Percentiles rank a stretch among this genome's conserved stretches.
phyloP scores from a whole-genome alignment of 2,888 invertebrate species.

The Galerucella pusilla region DNA sequence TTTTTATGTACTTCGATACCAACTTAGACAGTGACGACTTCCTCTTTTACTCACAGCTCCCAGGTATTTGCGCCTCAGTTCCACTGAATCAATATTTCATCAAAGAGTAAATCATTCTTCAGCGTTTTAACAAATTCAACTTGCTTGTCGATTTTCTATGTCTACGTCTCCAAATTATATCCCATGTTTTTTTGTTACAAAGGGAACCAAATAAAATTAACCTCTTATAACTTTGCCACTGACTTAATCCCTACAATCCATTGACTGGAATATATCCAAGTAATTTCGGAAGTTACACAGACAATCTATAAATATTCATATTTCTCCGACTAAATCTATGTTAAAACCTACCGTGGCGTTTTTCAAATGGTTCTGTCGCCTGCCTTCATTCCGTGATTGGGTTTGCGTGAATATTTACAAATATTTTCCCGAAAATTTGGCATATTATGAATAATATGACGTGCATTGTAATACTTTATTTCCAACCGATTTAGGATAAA shows the following conservation, averaged over 20 bases:
- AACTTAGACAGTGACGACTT: too few species aligned
- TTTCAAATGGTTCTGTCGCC: slow-evolving; percentile 16
- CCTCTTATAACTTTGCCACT: not conserved
- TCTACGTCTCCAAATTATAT: too few species aligned
- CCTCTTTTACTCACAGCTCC: too few species aligned
- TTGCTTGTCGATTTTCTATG: too few species aligned
- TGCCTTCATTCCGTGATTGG: slow-evolving; percentile 23
- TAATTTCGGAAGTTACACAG: not conserved
- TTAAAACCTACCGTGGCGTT: slow-evolving; percentile 20
- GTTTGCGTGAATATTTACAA: slow-evolving; percentile 33
- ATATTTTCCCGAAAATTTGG: slow-evolving; percentile 28
- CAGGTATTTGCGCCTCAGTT: too few species aligned
- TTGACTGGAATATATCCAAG: not conserved
- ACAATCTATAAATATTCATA: slow-evolving; percentile 21
- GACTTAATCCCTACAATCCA: not conserved
- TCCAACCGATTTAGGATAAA: slow-evolving; percentile 26
- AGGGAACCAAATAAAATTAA: too few species aligned
- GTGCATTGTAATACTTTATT: slow-evolving; percentile 31
- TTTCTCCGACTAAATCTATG: slow-evolving; percentile 7
- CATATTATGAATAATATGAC: slow-evolving; percentile 33
- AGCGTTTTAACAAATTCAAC: too few species aligned
- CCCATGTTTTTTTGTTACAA: too few species aligned
- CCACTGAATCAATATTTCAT: too few species aligned
- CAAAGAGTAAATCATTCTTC: too few species aligned
- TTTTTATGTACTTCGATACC: too few species aligned